Conservation (phyloP, 2,113 vertebrate species). For the Zonotrichia leucophrys region DNA sequence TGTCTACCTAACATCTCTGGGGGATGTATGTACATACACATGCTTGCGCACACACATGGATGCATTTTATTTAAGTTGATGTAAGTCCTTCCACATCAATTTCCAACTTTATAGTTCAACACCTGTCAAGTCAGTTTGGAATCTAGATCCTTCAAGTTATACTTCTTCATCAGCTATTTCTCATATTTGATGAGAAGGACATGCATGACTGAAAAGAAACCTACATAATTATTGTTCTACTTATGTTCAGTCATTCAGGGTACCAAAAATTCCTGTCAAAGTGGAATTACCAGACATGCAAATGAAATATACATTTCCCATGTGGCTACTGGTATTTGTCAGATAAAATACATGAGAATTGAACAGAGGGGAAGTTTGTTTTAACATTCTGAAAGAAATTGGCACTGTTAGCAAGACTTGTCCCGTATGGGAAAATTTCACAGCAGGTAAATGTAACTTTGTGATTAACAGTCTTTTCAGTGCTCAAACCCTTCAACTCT, state of each 20-base stretch:
- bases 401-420: background rate
- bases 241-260: background rate
- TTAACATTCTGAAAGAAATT: background rate
- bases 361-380: background rate
- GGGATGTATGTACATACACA: fast-evolving
- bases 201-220: background rate
- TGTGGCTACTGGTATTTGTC: background rate
- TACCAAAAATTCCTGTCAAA: background rate
- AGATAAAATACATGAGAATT: conserved; percentile 9
- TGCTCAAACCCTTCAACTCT: background rate
- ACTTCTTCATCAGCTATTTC: background rate
- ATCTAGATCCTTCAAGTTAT: background rate
- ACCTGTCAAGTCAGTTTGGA: background rate
- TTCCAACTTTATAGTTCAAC: background rate
- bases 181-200: background rate
- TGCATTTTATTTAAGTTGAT: background rate
- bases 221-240: background rate
- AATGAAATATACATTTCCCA: conserved; percentile 2
- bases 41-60: background rate
- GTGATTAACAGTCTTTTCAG: background rate
- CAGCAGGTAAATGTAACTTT: background rate
- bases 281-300: conserved; percentile 35
- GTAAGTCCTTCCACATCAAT: background rate
- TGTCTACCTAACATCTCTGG: background rate
- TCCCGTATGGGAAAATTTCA: background rate